Conservation (phyloP, 2,888 invertebrate genomes). For the Phaonia tiefii region DNA sequence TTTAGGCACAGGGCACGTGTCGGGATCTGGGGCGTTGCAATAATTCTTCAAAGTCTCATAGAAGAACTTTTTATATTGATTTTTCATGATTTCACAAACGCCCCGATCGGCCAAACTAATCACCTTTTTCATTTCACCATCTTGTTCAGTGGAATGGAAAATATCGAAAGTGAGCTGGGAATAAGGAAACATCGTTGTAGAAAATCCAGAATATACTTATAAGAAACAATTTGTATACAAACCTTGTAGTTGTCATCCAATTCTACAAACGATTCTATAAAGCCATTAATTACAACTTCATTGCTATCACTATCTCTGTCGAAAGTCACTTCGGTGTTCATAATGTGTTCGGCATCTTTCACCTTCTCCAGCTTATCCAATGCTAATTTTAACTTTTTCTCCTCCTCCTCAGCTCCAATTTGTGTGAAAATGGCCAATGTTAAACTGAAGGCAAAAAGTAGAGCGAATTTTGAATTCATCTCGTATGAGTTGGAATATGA, state of each 20-base stretch:
- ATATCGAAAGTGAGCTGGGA: conserved; percentile 69
- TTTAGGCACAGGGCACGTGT: conserved; percentile 71
- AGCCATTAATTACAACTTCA: conserved; percentile 70
- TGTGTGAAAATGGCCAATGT: conserved; percentile 12
- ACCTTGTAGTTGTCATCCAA: conserved; percentile 74
- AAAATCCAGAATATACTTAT: neutral
- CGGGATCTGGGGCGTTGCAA: conserved; percentile 75
- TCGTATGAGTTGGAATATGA: neutral
- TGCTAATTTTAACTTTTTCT: conserved; percentile 63
- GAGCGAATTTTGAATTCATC: conserved; percentile 36
- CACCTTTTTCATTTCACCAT: conserved; percentile 64
- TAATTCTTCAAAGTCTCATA: conserved; percentile 73
- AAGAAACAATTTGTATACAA: neutral
- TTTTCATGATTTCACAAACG: conserved; percentile 70
- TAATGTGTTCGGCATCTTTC: conserved; percentile 59
- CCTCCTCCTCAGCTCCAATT: conserved; percentile 46
- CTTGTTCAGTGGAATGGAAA: conserved; percentile 50
- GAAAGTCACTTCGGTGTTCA: conserved; percentile 68
- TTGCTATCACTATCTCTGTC: conserved; percentile 63
- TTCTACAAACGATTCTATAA: conserved; percentile 68
- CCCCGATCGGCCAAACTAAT: conserved; percentile 62
- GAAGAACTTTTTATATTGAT: conserved; percentile 72
- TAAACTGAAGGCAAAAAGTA: conserved; percentile 22
- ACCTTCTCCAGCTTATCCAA: conserved; percentile 67
- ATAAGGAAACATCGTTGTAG: neutral